Conservation (phyloP, 1,140 invertebrate species). For the Liolophura sinensis region DNA sequence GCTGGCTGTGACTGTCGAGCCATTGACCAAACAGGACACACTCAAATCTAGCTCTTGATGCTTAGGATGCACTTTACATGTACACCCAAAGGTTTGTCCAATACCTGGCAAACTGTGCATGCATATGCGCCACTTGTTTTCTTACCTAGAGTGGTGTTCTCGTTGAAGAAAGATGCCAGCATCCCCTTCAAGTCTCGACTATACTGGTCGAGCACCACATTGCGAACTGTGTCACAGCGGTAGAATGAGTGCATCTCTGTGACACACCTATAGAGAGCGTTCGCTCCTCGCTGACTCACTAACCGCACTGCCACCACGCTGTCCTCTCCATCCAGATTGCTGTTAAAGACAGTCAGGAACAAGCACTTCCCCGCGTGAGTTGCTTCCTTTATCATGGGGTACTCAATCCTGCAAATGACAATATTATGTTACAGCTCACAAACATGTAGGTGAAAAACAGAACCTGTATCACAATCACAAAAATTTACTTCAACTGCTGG, state of each 20-base stretch:
- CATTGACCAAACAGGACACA: too few species aligned
- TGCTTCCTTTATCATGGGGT: slow-evolving; percentile 79
- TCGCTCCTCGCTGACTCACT: slow-evolving; percentile 75
- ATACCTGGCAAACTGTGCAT: too few species aligned
- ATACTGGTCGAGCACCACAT: slow-evolving; percentile 84
- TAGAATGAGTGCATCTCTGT: slow-evolving; percentile 91
- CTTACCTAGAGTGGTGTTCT: slow-evolving; percentile 75
- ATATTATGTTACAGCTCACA: too few species aligned
- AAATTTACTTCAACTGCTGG: too few species aligned
- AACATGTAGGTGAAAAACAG: too few species aligned
- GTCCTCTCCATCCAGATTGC: slow-evolving; percentile 71
- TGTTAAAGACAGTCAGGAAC: slow-evolving; percentile 66
- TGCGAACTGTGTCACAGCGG: slow-evolving; percentile 85
- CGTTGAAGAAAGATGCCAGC: slow-evolving; percentile 84
- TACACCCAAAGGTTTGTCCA: too few species aligned
- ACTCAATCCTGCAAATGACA: slow-evolving; percentile 72
- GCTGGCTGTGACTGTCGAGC: too few species aligned
- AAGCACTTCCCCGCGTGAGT: slow-evolving; percentile 75
- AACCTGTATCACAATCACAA: too few species aligned
- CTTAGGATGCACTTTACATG: too few species aligned
- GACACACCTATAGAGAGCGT: slow-evolving; percentile 81
- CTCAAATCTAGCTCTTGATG: too few species aligned
- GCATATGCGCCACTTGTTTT: background rate
- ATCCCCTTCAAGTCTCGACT: slow-evolving; percentile 88
- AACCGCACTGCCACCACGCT: slow-evolving; percentile 76